phyloP scores from a whole-genome alignment of 2,888 invertebrate species.

The Stenchaetothrips biformis region DNA sequence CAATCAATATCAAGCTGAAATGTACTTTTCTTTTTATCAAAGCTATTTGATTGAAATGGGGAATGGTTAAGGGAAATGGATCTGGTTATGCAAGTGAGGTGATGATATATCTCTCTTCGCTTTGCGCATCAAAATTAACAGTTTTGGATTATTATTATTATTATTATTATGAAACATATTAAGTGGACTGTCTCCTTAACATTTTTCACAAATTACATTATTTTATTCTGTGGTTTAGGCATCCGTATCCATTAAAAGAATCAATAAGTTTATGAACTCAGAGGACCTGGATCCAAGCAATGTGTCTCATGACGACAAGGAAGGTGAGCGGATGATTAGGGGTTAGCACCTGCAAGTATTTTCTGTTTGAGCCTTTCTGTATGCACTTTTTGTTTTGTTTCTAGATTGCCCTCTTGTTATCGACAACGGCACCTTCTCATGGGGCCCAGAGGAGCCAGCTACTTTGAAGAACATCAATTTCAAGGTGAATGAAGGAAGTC shows the following conservation, averaged over 20 bases:
- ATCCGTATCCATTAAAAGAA: slow-evolving; percentile 52
- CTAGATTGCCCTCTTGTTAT: slow-evolving; percentile 73
- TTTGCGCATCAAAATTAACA: slow-evolving; percentile 37
- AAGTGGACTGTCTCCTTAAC: slow-evolving; percentile 26
- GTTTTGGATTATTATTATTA: slow-evolving; percentile 43
- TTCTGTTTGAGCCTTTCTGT: no score
- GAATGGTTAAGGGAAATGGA: no score
- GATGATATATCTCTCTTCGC: no score
- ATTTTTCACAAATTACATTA: background rate
- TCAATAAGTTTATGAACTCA: slow-evolving; percentile 52
- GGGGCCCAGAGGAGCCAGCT: slow-evolving; percentile 64
- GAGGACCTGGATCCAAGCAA: slow-evolving; percentile 51
- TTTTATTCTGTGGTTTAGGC: slow-evolving; percentile 43
- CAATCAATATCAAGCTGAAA: no score
- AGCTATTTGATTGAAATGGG: no score
- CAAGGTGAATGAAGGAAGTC: slow-evolving; percentile 58
- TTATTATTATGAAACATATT: slow-evolving; percentile 38
- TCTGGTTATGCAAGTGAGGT: no score
- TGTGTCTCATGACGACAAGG: slow-evolving; percentile 44
- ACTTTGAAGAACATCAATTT: slow-evolving; percentile 72
- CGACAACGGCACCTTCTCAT: slow-evolving; percentile 81
- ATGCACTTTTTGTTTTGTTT: slow-evolving; percentile 38
- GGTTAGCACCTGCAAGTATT: no score
- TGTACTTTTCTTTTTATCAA: no score
- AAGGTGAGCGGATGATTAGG: slow-evolving; percentile 39